These are phyloP conservation scores for Rhadinocentrus ornatus DNA, from an alignment of 2,797 vertebrate genomes.

Conservation along the genomic window DNA sequence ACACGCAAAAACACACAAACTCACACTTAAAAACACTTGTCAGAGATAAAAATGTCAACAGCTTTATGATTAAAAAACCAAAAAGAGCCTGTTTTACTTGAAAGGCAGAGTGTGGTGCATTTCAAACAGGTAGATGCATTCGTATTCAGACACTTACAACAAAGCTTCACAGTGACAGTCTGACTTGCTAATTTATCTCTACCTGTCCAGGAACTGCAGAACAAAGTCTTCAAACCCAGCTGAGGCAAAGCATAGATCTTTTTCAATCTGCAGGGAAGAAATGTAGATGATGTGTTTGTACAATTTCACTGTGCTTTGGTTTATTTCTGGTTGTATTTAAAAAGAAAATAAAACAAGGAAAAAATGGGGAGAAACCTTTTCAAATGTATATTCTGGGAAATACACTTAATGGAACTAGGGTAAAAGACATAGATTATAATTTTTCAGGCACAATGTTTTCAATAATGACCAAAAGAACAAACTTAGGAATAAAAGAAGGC, in stretches of 20 bases:
- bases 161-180: conserved; percentile 56
- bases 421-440: background rate
- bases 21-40: conserved; percentile 30
- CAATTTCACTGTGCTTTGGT: conserved; percentile 1
- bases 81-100: conserved; percentile 32
- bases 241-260: conserved; percentile 94
- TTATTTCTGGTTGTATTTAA: conserved; percentile 8
- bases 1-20: conserved; percentile 32
- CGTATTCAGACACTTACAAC: conserved; percentile 42
- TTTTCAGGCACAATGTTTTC: background rate
- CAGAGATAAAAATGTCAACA: conserved; percentile 53
- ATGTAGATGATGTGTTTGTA: conserved; percentile 16
- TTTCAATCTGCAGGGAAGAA: conserved; percentile 76
- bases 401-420: background rate
- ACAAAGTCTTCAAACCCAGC: conserved; percentile 98
- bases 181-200: conserved; percentile 60
- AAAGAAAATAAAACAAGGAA: background rate
- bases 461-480: background rate
- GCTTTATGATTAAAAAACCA: conserved; percentile 4
- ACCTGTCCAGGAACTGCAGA: conserved; percentile 98
- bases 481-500: background rate
- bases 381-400: conserved; percentile 1
- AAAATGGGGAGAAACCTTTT: background rate
- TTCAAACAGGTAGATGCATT: conserved; percentile 51
- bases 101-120: conserved; percentile 37